Evolutionary conservation across 2,113 vertebrate species (phyloP).

Genomic region (Grantiella picta): DNA sequence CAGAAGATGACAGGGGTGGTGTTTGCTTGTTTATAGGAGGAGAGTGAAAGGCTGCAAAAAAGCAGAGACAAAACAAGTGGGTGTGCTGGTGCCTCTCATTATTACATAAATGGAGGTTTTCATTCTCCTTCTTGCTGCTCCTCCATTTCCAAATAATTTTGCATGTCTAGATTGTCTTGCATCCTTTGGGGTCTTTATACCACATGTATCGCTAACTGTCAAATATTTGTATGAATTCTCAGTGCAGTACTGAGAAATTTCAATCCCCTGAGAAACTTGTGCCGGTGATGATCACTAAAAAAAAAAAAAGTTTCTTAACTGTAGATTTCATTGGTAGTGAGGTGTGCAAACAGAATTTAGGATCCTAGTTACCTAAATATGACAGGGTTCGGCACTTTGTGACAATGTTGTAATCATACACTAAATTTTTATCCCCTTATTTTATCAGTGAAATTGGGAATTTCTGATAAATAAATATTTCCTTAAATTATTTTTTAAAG

Average conservation of each 20-base stretch:
- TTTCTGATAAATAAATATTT: background rate
- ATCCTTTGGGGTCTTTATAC: background rate
- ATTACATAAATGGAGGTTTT: background rate
- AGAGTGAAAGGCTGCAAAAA: background rate
- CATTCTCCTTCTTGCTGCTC: background rate
- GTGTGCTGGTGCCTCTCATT: background rate
- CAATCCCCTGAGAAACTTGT: background rate
- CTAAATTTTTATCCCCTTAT: background rate
- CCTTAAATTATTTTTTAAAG: background rate
- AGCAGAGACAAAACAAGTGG: background rate
- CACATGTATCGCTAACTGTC: background rate
- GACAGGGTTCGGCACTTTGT: background rate
- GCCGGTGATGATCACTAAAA: background rate
- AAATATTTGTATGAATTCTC: background rate
- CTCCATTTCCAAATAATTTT: background rate
- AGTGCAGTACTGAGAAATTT: background rate
- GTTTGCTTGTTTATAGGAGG: background rate
- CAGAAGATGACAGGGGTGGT: background rate
- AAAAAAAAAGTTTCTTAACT: background rate
- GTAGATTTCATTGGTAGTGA: background rate
- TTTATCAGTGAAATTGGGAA: background rate
- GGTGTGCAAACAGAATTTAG: background rate
- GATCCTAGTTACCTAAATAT: background rate
- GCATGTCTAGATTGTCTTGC: background rate
- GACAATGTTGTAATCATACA: background rate